These are phyloP conservation scores for Drosophila buzzatii DNA, from an alignment of 2,888 invertebrate genomes.

Conservation along the genomic window DNA sequence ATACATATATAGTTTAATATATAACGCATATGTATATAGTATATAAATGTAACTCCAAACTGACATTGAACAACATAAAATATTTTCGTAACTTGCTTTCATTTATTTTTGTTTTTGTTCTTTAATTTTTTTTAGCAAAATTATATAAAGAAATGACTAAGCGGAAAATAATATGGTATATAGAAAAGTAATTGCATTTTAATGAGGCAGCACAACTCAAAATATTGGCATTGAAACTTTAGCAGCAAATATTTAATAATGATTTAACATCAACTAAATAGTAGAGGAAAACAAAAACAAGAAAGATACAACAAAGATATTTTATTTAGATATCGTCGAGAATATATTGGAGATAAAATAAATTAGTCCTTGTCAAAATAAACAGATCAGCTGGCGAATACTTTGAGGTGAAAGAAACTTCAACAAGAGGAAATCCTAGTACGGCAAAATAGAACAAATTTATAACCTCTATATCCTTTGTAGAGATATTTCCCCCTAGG, in stretches of 20 bases:
- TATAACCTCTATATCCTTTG: too few species aligned
- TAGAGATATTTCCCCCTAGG: too few species aligned
- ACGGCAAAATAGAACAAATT: too few species aligned
- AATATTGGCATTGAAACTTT: constrained; percentile 29
- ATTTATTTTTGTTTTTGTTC: constrained; percentile 24
- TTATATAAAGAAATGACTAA: constrained; percentile 50
- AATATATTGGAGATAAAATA: background rate
- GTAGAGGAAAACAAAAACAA: background rate
- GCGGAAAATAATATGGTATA: constrained; percentile 39
- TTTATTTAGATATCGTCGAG: background rate
- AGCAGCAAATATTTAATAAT: constrained; percentile 31
- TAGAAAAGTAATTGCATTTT: constrained; percentile 48
- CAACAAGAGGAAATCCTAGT: too few species aligned
- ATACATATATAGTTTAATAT: constrained; percentile 42
- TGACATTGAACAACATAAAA: constrained; percentile 81
- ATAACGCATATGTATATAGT: constrained; percentile 77
- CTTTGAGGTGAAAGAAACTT: too few species aligned
- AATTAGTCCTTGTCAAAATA: background rate
- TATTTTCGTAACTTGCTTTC: constrained; percentile 68
- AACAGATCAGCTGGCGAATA: background rate
- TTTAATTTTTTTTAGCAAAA: constrained; percentile 46
- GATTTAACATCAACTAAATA: background rate
- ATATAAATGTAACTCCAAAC: constrained; percentile 79
- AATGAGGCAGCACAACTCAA: constrained; percentile 40
- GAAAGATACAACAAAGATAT: background rate